Conservation (phyloP, 2,113 vertebrate species). For the Chaetorhynchus papuensis region DNA sequence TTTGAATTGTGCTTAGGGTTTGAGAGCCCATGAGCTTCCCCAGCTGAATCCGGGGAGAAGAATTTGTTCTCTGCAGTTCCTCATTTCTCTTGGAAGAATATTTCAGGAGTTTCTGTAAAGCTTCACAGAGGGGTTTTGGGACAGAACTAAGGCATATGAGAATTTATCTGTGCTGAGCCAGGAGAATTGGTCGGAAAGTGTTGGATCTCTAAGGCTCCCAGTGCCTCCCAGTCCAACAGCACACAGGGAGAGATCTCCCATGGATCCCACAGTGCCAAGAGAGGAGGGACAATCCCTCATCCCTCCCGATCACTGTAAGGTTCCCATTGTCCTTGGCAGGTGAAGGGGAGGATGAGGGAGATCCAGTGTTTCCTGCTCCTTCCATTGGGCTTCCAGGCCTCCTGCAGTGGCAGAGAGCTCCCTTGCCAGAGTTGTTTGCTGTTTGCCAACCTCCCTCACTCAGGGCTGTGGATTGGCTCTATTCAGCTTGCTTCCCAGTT, state of each 20-base stretch:
- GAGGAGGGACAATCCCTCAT: not conserved
- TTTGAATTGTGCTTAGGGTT: not conserved
- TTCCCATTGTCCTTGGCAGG: rapidly evolving
- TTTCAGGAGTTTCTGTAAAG: not conserved
- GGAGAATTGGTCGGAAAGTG: not conserved
- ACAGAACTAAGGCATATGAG: rapidly evolving
- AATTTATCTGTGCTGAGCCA: not conserved
- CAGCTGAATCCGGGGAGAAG: not conserved
- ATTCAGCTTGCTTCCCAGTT: not conserved
- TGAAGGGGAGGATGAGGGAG: not conserved
- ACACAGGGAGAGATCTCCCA: not conserved
- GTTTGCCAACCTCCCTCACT: not conserved
- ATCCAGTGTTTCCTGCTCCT: not conserved
- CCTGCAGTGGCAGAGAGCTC: not conserved
- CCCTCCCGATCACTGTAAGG: rapidly evolving
- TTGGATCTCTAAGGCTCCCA: not conserved
- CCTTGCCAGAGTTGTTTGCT: not conserved
- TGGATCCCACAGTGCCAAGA: not conserved
- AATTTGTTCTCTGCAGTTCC: not conserved
- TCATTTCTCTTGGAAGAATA: rapidly evolving
- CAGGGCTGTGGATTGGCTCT: not conserved
- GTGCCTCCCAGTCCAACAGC: not conserved
- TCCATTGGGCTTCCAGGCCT: rapidly evolving
- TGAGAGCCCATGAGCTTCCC: not conserved
- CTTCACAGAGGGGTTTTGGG: not conserved